Evolutionary conservation across 2,797 vertebrate species (phyloP).

Genomic region (Enoplosus armatus): DNA sequence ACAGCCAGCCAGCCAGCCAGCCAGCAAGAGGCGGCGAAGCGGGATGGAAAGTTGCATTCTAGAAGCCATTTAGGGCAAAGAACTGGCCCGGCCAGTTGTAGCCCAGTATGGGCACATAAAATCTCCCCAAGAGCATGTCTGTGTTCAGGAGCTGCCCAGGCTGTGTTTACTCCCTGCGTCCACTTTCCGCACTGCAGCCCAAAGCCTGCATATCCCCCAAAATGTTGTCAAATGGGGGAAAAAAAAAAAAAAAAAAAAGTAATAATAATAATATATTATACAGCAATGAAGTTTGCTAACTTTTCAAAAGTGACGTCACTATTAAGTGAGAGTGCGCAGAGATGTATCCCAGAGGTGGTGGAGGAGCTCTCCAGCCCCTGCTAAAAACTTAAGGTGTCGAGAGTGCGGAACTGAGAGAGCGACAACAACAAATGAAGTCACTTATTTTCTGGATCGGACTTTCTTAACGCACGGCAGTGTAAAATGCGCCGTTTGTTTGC

Average conservation of each 20-base stretch:
- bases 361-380: not conserved
- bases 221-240: too few species aligned
- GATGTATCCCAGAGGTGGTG: not conserved
- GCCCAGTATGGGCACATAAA: constrained; percentile 2
- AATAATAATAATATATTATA: too few species aligned
- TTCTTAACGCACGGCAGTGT: not conserved
- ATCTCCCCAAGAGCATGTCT: constrained; percentile 10
- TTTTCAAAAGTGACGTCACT: not conserved
- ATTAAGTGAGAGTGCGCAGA: not conserved
- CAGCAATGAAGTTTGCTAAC: too few species aligned
- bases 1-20: too few species aligned
- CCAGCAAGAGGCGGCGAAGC: not conserved
- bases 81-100: constrained; percentile 35
- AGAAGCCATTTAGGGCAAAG: not conserved
- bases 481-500: not conserved
- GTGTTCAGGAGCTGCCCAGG: not conserved
- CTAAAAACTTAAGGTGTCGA: not conserved
- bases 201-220: not conserved
- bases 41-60: constrained; percentile 39
- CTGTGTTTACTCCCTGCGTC: constrained; percentile 2
- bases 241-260: too few species aligned
- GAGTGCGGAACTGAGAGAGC: too few species aligned
- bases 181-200: not conserved
- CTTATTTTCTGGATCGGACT: not conserved
- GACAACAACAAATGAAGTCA: too few species aligned